Evolutionary conservation across 2,113 vertebrate species (phyloP).

Genomic region (Gobius niger): DNA sequence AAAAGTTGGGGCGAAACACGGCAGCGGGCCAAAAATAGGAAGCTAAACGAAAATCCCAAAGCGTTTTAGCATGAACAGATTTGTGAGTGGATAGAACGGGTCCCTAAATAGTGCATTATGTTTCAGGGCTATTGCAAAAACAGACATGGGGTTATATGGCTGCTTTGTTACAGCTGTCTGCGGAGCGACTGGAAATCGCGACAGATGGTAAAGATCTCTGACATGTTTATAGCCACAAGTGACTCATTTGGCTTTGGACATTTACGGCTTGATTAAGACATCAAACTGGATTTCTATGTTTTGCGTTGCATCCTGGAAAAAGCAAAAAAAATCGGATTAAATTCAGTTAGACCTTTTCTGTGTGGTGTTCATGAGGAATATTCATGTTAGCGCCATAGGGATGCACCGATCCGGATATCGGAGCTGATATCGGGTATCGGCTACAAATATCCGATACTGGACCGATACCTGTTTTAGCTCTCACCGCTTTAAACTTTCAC

Average conservation of each 20-base stretch:
- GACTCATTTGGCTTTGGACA: background rate
- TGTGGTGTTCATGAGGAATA: too few species aligned
- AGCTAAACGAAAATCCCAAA: background rate
- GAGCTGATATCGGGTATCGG: too few species aligned
- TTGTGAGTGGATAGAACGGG: background rate
- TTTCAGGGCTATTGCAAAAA: background rate
- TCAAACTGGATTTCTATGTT: background rate
- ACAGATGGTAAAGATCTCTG: background rate
- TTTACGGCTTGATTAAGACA: background rate
- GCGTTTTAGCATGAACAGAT: background rate
- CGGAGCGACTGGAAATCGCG: background rate
- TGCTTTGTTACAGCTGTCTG: background rate
- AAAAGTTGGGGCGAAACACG: background rate
- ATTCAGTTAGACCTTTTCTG: too few species aligned
- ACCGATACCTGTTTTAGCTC: too few species aligned
- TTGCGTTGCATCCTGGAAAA: background rate
- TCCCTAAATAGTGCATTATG: background rate
- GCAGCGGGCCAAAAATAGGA: background rate
- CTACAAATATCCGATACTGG: too few species aligned
- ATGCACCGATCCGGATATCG: too few species aligned
- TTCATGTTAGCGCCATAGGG: too few species aligned
- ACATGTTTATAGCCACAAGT: constrained; percentile 1
- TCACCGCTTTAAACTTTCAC: too few species aligned
- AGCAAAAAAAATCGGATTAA: too few species aligned
- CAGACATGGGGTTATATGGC: background rate